These are phyloP conservation scores for Brenthis daphne DNA, from an alignment of 2,888 invertebrate species.

Conservation along the genomic window DNA sequence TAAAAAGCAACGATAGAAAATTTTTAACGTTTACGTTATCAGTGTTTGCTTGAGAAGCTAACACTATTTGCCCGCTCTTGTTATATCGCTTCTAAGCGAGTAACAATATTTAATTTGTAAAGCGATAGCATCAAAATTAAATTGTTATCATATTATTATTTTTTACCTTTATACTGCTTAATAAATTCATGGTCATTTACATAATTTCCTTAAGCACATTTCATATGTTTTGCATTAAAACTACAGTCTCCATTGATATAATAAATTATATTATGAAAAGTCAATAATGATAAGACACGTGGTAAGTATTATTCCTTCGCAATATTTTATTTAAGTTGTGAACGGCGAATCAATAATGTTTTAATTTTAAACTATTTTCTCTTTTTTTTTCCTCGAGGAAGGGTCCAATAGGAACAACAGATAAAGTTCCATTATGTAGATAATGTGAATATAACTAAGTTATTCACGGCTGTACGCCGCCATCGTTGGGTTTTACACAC, in stretches of 20 bases:
- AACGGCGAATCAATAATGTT: constrained; percentile 58
- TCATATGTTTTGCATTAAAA: constrained; percentile 21
- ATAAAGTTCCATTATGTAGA: constrained; percentile 80
- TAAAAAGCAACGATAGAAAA: constrained; percentile 24
- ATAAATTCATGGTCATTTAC: constrained; percentile 1
- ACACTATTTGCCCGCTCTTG: constrained; percentile 45
- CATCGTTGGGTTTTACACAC: constrained; percentile 81
- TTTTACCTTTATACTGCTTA: background rate
- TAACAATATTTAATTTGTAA: background rate
- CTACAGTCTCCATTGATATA: background rate
- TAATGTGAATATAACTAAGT: constrained; percentile 82
- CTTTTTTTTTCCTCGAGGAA: constrained; percentile 51
- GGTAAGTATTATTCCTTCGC: constrained; percentile 1
- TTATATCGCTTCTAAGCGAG: background rate
- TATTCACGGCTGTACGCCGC: constrained; percentile 72
- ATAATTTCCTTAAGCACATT: background rate
- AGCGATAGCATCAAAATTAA: background rate
- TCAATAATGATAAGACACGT: background rate
- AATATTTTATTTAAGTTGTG: constrained; percentile 13
- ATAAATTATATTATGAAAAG: background rate
- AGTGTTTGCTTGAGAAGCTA: constrained; percentile 48
- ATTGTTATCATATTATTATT: background rate
- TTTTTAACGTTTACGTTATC: constrained; percentile 47
- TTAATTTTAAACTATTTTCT: constrained; percentile 52
- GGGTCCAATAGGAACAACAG: constrained; percentile 69